Percentiles rank a stretch among this genome's conserved stretches.
Conservation (phyloP, 2,797 vertebrate genomes). For the Cryptoprocta ferox region DNA sequence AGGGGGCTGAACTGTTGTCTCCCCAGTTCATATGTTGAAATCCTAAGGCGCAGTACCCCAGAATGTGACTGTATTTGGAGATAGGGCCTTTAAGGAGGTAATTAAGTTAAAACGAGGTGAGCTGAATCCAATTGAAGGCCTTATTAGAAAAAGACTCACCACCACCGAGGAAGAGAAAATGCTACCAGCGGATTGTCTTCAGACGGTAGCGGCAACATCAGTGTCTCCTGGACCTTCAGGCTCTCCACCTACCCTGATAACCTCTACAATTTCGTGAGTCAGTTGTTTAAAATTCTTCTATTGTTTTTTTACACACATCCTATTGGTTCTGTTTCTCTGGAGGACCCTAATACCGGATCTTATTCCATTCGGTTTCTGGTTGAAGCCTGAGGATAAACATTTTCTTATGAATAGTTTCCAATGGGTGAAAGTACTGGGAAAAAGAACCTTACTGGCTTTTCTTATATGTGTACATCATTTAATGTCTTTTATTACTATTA, state of each 20-base stretch:
- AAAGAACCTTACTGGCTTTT: background rate
- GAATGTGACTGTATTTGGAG: background rate
- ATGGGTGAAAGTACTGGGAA: background rate
- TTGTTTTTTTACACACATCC: background rate
- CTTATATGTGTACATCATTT: background rate
- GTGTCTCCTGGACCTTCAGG: background rate
- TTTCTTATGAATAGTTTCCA: background rate
- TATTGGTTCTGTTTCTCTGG: background rate
- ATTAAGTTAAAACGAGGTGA: background rate
- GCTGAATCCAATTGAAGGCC: background rate
- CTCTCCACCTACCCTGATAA: background rate
- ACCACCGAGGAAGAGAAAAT: background rate
- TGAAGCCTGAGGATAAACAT: background rate
- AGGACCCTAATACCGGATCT: background rate
- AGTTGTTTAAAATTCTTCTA: background rate
- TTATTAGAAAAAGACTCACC: background rate
- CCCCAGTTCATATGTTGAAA: background rate
- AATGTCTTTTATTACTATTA: background rate
- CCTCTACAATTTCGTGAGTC: background rate
- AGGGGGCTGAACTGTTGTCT: background rate
- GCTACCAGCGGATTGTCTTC: rapidly evolving
- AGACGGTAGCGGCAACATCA: rapidly evolving
- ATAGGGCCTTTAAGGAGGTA: background rate
- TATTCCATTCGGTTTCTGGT: background rate
- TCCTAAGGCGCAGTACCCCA: background rate